Percentiles rank a stretch among this genome's conserved stretches.
Evolutionary conservation across 2,888 invertebrate species (phyloP).

Genomic region (Agonopterix subpropinquella): DNA sequence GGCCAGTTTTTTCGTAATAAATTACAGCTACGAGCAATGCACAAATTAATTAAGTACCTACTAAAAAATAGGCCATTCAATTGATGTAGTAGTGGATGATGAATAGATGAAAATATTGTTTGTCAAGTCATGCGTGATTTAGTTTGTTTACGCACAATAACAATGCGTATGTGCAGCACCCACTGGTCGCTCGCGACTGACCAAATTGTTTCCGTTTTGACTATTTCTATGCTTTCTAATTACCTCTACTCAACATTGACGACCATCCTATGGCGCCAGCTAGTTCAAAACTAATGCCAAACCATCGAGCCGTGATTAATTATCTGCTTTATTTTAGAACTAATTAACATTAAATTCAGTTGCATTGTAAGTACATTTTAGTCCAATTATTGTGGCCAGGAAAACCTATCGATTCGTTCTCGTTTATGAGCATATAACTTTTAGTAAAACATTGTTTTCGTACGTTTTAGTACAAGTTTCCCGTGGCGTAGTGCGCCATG

Average conservation of each 20-base stretch:
- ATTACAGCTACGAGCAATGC: no score
- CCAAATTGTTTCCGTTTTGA: conserved; percentile 57
- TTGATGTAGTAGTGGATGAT: no score
- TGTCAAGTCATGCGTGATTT: no score
- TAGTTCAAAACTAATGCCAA: conserved; percentile 29
- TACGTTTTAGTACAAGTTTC: conserved; percentile 10
- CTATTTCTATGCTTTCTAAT: conserved; percentile 24
- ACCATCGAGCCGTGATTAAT: conserved; percentile 15
- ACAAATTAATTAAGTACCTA: no score
- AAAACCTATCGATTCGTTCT: no score
- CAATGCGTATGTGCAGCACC: conserved; percentile 35
- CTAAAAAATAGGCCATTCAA: no score
- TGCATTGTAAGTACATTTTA: neutral
- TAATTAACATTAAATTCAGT: conserved; percentile 3
- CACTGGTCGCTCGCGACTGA: conserved; percentile 32
- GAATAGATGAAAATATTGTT: no score
- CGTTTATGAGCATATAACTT: conserved; percentile 4
- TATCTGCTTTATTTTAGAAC: conserved; percentile 4
- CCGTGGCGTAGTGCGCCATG: conserved; percentile 9
- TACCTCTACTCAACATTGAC: conserved; percentile 39
- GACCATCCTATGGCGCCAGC: conserved; percentile 38
- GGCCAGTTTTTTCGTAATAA: no score
- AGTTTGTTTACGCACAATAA: neutral
- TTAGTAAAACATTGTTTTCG: conserved; percentile 7
- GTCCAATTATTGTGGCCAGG: neutral